A percentile compares a stretch with the other conserved stretches of the same genome.
phyloP scores from a whole-genome alignment of 2,797 vertebrate genomes.

The Phataginus tetradactyla region DNA sequence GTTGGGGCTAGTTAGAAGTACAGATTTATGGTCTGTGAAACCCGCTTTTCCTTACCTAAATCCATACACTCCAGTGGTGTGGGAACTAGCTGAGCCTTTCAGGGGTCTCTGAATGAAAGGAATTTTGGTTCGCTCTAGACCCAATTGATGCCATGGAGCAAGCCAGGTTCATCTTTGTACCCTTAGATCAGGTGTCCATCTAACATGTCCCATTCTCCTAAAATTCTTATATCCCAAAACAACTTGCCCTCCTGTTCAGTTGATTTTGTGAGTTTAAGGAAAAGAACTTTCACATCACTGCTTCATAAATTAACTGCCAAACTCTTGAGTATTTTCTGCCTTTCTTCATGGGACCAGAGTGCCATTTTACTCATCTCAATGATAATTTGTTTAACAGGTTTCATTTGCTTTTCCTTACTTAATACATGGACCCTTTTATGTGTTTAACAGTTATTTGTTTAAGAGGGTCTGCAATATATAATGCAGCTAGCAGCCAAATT shows the following conservation, averaged over 20 bases:
- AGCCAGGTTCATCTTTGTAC: background rate
- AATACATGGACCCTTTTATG: background rate
- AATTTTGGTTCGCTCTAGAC: background rate
- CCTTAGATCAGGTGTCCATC: background rate
- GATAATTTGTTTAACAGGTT: constrained; percentile 59
- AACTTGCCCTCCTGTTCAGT: background rate
- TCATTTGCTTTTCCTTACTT: constrained; percentile 40
- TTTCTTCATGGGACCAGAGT: background rate
- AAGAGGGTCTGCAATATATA: constrained; percentile 60
- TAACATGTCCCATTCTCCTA: background rate
- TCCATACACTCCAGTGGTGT: background rate
- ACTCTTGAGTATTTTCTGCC: background rate
- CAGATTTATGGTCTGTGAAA: background rate
- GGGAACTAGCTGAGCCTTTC: background rate
- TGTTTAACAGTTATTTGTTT: constrained; percentile 57
- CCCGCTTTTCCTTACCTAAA: background rate
- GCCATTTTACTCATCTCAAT: constrained; percentile 10
- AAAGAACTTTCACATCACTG: background rate
- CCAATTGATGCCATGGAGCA: background rate
- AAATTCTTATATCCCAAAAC: background rate
- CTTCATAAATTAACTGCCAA: background rate
- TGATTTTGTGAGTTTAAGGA: background rate
- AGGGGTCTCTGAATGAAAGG: background rate
- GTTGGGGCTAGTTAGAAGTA: background rate
- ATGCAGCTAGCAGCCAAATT: constrained; percentile 6